Percentiles rank a stretch among this genome's conserved stretches.
Evolutionary conservation across 1,140 invertebrate species (phyloP).

Genomic region (Tetragnatha versicolor): DNA sequence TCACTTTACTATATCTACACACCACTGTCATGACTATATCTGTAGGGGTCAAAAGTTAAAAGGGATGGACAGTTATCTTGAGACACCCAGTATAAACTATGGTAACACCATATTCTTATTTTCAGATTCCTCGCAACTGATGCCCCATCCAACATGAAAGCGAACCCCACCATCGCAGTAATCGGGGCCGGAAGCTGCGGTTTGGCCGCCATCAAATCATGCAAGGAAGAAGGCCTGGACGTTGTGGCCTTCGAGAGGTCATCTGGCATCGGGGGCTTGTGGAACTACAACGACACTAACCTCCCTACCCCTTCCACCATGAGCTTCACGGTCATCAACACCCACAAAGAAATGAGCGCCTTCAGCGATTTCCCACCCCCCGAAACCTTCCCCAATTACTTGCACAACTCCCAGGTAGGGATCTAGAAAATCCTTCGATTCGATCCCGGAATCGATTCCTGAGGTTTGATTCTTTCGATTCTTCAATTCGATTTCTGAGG

Average conservation of each 20-base stretch:
- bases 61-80: no score
- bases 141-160: no score
- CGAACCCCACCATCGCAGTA: slow-evolving; percentile 56
- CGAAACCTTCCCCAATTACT: slow-evolving; percentile 61
- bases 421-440: no score
- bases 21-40: no score
- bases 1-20: no score
- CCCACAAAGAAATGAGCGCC: slow-evolving; percentile 63
- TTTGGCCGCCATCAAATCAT: slow-evolving; percentile 64
- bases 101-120: no score
- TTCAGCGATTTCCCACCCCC: slow-evolving; percentile 65
- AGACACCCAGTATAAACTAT: no score
- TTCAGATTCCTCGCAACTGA: no score
- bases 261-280: slow-evolving; percentile 66
- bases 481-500: background rate
- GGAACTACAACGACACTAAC: slow-evolving; percentile 64
- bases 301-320: slow-evolving; percentile 58
- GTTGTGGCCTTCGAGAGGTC: slow-evolving; percentile 66
- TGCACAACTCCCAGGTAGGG: slow-evolving; percentile 56
- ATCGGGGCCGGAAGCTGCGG: slow-evolving; percentile 67
- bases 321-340: slow-evolving; percentile 56
- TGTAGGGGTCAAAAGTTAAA: no score
- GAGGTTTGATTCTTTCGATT: background rate
- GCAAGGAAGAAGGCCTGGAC: slow-evolving; percentile 63
- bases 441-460: no score